Evolutionary conservation across 1,140 invertebrate species (phyloP), one percentile per base, ranked within the genome.

Genomic region (Drosophila paulistorum): DNA sequence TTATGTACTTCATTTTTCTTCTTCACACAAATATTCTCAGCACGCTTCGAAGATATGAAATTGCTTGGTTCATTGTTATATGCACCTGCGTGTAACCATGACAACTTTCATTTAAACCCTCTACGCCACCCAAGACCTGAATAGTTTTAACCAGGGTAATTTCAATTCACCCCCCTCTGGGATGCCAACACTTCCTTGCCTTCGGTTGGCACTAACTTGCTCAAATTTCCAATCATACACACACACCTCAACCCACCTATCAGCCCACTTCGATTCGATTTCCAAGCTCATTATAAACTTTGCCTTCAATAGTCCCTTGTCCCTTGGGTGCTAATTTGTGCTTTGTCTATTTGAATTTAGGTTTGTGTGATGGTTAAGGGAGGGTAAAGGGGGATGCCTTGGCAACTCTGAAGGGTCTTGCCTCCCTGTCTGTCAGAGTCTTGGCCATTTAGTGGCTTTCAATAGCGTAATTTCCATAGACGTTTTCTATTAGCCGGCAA

Each of bases 201-300:
- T 39, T 39, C 37, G 11, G 3, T 39, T 39, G 37, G 37, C 37
- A 39, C 11, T 39, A 13, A 13, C 37, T 39, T 39, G 37, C 37
- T 39, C 37, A 75, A 75, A 75, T 75, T 75, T 75, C 73, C 73
- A 75, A 75, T 75, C 74, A 76, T 61, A 64, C 55, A 41, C 39
- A 64, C 39, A 80, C 51, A 51, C 57, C 45, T 59, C 65, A 71
- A 48, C 37, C 59, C 59, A 65, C 62, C 61, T 70, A 63, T 63
- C 63, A 20, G 14, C 45, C 45, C 62, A 51, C 45, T 20, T 33
- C 37, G 63, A 45, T 72, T 60, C 26, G 60, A 63, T 68, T 37
- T 39, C 71, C 74, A 76, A 87, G 79, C 82, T 82, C 83, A 86
- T 86, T 86, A 86, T 87, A 86, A 82, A 86, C 82, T 87, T 82